Conservation (phyloP, 1,140 invertebrate species). For the Chironomus tepperi region DNA sequence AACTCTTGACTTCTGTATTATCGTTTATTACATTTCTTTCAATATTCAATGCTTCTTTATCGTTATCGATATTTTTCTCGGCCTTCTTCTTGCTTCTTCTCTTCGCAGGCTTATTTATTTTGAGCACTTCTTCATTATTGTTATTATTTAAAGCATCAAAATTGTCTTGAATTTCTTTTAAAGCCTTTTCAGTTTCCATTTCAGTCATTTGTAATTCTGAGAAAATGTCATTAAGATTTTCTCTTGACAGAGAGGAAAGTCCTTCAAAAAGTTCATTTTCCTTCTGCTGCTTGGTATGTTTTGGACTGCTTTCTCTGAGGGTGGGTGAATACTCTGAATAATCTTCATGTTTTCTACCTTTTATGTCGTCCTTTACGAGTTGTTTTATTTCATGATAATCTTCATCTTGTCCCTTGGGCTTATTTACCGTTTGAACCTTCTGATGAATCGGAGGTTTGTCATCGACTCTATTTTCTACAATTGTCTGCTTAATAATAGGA, state of each 20-base stretch:
- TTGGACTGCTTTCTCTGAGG: background rate
- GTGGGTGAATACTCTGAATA: too few relatives aligned
- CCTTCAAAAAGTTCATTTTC: background rate
- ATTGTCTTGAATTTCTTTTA: background rate
- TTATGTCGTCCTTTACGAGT: too few relatives aligned
- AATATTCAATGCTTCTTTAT: background rate
- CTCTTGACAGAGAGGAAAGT: background rate
- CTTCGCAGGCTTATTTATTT: background rate
- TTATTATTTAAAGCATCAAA: background rate
- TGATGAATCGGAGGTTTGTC: too few relatives aligned
- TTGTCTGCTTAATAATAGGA: too few relatives aligned
- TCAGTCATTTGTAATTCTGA: background rate
- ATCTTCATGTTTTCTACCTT: too few relatives aligned
- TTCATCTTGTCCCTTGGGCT: too few relatives aligned
- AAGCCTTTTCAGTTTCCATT: background rate
- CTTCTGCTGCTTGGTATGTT: background rate
- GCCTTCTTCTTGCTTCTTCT: background rate
- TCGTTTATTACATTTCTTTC: too few relatives aligned
- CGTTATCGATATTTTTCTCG: background rate
- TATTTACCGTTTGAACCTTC: too few relatives aligned
- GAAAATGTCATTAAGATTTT: constrained; percentile 6
- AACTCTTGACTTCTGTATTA: too few relatives aligned
- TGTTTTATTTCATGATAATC: too few relatives aligned
- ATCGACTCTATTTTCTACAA: too few relatives aligned
- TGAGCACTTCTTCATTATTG: background rate